These are phyloP conservation scores for Prosapia bicincta DNA, from an alignment of 2,888 invertebrate species.

Conservation along the genomic window DNA sequence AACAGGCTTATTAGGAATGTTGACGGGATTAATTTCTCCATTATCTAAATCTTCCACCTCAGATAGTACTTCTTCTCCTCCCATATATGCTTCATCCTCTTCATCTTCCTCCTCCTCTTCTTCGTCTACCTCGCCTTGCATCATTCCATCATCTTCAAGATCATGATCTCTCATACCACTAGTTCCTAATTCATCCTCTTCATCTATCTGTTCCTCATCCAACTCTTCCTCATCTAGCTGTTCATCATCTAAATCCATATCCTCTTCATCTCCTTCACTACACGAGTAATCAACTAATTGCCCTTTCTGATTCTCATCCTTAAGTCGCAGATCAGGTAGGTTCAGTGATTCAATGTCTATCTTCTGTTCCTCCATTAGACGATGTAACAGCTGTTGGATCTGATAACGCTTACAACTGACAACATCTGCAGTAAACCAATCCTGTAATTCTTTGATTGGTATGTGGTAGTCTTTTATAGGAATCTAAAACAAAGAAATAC, in stretches of 20 bases:
- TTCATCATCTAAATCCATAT: neutral
- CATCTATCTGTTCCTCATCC: slow-evolving; percentile 44
- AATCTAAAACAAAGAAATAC: slow-evolving; percentile 54
- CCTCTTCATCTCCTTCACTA: slow-evolving; percentile 8
- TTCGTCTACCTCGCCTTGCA: neutral
- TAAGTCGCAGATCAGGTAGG: slow-evolving; percentile 47
- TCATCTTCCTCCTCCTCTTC: neutral
- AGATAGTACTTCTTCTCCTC: neutral
- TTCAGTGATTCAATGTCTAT: slow-evolving; percentile 59
- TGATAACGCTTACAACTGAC: slow-evolving; percentile 85
- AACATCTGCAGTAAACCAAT: slow-evolving; percentile 84
- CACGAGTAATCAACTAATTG: neutral
- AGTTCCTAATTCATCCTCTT: slow-evolving; percentile 50
- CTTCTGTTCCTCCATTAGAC: slow-evolving; percentile 69
- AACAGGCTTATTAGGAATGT: neutral
- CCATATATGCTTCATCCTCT: slow-evolving; percentile 35
- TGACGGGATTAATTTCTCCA: slow-evolving; percentile 33
- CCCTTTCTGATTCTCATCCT: neutral
- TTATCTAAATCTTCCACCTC: slow-evolving; percentile 36
- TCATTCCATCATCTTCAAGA: neutral
- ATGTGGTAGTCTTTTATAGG: slow-evolving; percentile 77
- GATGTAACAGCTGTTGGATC: slow-evolving; percentile 72
- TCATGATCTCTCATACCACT: slow-evolving; percentile 42
- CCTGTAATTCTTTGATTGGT: slow-evolving; percentile 76
- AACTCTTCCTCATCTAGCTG: slow-evolving; percentile 11